These are phyloP conservation scores for Drosophila bunnanda DNA, from an alignment of 2,888 invertebrate genomes.

Conservation along the genomic window DNA sequence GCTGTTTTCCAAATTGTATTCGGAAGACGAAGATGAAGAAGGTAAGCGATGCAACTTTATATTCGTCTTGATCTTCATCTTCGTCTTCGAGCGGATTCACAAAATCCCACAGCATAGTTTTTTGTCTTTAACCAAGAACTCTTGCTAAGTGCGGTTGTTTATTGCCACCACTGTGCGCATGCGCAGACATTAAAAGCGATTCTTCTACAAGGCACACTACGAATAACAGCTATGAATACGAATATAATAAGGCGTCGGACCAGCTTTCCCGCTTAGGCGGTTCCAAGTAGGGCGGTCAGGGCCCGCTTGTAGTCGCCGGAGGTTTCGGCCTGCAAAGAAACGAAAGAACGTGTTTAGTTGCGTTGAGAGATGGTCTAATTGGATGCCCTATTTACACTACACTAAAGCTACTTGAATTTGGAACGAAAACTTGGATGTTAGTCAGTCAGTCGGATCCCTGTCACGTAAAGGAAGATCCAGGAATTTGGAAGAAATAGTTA, in stretches of 20 bases:
- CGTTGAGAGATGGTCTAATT: not conserved
- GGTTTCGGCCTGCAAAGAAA: conserved; percentile 85
- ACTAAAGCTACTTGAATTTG: not conserved
- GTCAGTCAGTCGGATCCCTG: no score
- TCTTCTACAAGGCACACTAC: conserved; percentile 42
- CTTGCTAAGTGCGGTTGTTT: conserved; percentile 42
- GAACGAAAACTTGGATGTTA: not conserved
- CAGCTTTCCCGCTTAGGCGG: conserved; percentile 58
- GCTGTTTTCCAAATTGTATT: conserved; percentile 1
- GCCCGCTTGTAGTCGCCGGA: conserved; percentile 87
- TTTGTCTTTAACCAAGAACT: conserved; percentile 5
- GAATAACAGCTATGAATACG: conserved; percentile 15
- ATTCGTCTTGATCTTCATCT: not conserved
- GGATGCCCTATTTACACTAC: conserved; percentile 25
- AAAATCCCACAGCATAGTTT: not conserved
- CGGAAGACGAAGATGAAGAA: not conserved
- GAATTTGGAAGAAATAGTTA: not conserved
- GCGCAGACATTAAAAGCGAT: conserved; percentile 57
- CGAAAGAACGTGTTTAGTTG: not conserved
- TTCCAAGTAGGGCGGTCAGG: conserved; percentile 85
- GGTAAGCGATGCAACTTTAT: not conserved
- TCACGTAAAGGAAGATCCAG: not conserved
- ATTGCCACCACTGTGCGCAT: conserved; percentile 55
- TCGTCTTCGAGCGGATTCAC: not conserved
- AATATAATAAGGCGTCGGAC: conserved; percentile 1